Percentiles rank a stretch among this genome's conserved stretches.
These are phyloP conservation scores for Cossypha caffra DNA, from an alignment of 2,797 vertebrate species.

Conservation along the genomic window DNA sequence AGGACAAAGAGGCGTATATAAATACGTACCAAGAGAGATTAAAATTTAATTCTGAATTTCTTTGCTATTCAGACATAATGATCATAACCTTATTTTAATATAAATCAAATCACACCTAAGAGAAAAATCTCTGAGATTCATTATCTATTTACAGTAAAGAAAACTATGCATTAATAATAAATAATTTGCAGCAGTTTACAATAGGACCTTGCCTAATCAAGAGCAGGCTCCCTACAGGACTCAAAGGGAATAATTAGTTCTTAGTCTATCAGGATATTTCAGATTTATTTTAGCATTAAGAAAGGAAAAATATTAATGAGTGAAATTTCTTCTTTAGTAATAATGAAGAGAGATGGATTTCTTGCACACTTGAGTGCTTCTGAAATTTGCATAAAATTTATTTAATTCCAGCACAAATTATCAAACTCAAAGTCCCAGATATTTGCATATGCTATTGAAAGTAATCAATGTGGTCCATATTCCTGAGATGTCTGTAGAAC, in stretches of 20 bases:
- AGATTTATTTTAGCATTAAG: not conserved
- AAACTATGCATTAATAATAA: not conserved
- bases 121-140: not conserved
- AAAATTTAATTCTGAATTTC: not conserved
- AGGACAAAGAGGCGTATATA: not conserved
- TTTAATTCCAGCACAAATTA: not conserved
- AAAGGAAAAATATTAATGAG: not conserved
- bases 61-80: not conserved
- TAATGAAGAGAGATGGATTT: not conserved
- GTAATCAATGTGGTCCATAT: not conserved
- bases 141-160: not conserved
- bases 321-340: not conserved
- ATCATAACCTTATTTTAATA: not conserved
- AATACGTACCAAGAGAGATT: not conserved
- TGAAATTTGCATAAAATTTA: not conserved
- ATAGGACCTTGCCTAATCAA: not conserved
- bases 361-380: not conserved
- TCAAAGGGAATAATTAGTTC: slow-evolving; percentile 6
- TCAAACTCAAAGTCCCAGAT: not conserved
- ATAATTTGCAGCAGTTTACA: not conserved
- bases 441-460: not conserved
- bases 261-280: not conserved
- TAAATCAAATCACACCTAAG: not conserved
- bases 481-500: not conserved
- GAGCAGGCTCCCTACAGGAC: not conserved